These are phyloP conservation scores for Ibycter americanus DNA, from an alignment of 2,797 vertebrate genomes.

Conservation along the genomic window DNA sequence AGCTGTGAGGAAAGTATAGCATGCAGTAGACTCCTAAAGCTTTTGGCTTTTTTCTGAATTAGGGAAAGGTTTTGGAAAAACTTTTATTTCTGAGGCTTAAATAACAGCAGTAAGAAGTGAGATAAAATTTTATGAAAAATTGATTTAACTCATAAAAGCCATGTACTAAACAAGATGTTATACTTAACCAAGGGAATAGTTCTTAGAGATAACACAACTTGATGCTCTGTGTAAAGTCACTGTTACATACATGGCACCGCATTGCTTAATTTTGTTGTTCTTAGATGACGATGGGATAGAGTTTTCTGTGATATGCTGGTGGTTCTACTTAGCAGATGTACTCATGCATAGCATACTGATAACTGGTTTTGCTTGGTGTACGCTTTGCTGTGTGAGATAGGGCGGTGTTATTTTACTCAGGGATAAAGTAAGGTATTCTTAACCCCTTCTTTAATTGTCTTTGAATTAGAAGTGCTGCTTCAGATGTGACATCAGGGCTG, in stretches of 20 bases:
- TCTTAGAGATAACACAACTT: neutral
- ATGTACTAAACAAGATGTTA: neutral
- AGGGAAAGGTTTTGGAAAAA: neutral
- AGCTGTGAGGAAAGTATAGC: neutral
- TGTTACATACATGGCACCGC: fast-evolving
- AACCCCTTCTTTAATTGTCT: neutral
- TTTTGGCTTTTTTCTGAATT: neutral
- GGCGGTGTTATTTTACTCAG: neutral
- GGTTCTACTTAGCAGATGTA: neutral
- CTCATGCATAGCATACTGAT: neutral
- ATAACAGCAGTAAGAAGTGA: neutral
- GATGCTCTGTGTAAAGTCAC: neutral
- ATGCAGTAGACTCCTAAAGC: neutral
- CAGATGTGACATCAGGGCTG: neutral
- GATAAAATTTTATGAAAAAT: neutral
- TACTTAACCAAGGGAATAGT: neutral
- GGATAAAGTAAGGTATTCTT: neutral
- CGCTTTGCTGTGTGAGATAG: neutral
- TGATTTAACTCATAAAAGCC: neutral
- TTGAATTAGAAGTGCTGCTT: neutral
- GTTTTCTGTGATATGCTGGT: neutral
- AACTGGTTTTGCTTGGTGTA: neutral
- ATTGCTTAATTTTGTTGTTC: neutral
- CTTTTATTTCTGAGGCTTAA: neutral
- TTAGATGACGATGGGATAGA: neutral